These are phyloP conservation scores for Abramis brama DNA, from an alignment of 2,113 vertebrate species.

Conservation along the genomic window DNA sequence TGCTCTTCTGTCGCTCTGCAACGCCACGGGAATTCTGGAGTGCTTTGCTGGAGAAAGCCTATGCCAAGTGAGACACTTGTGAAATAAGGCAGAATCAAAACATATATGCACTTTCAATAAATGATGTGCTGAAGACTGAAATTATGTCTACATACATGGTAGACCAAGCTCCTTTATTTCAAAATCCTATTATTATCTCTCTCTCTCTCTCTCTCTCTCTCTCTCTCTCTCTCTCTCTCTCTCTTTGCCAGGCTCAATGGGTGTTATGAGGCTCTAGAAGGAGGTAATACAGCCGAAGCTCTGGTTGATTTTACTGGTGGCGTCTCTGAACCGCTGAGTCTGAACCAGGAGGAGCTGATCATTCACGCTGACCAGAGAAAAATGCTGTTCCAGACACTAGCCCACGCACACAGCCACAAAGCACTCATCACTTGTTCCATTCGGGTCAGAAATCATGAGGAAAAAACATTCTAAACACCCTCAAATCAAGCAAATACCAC, in stretches of 20 bases:
- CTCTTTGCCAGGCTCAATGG: conserved; percentile 73
- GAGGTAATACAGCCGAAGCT: conserved; percentile 82
- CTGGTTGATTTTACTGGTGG: conserved; percentile 83
- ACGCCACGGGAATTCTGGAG: conserved; percentile 82
- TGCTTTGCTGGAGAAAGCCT: conserved; percentile 82
- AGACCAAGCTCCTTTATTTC: not conserved
- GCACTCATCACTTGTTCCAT: conserved; percentile 82
- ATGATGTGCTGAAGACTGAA: not conserved
- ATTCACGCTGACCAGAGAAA: conserved; percentile 68
- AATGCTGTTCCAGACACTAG: conserved; percentile 73
- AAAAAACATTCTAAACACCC: not conserved
- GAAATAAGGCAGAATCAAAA: not conserved
- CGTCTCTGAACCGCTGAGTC: conserved; percentile 77
- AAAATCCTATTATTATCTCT: not conserved
- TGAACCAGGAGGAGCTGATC: conserved; percentile 65
- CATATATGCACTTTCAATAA: not conserved
- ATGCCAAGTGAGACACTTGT: conserved; percentile 76
- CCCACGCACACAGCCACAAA: conserved; percentile 70
- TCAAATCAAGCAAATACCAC: not conserved
- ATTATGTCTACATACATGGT: too few species aligned
- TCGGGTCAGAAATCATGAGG: conserved; percentile 63
- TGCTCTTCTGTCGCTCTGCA: conserved; percentile 81
- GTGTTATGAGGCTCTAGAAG: conserved; percentile 82
- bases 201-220: not conserved
- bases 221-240: not conserved